Base-by-base conservation (phyloP, 2,888 invertebrate species). In the Proisotoma minuta region DNA sequence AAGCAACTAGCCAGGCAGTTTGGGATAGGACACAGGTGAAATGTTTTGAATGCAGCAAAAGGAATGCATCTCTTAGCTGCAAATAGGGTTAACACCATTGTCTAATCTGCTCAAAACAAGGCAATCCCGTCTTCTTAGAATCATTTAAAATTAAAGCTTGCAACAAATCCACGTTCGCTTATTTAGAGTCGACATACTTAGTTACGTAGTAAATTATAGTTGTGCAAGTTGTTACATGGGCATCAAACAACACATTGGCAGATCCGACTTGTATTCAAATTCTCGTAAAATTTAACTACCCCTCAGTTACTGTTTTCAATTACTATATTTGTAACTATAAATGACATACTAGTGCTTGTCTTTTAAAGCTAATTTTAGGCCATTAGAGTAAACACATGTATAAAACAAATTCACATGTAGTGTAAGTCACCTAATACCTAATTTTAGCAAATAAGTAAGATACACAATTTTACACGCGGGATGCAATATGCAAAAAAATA, bases 191-290 rank as follows among this genome's bases (percentile, higher is more conserved):
- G n/a, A n/a, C n/a, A n/a, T n/a, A n/a, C n/a, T n/a, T n/a, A n/a
- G n/a, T n/a, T n/a, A n/a, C n/a, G n/a, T n/a, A n/a, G n/a, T n/a
- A n/a, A n/a, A n/a, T n/a, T n/a, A n/a, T n/a, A n/a, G n/a, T n/a
- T n/a, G n/a, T n/a, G n/a, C n/a, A n/a, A n/a, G n/a, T n/a, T n/a
- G n/a, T n/a, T n/a, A n/a, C n/a, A n/a, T n/a, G n/a, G n/a, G 20
- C 18, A 18, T 43, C 43, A 43, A n/a, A 43, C 43, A 43, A 43
- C 43, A 43, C 43, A 43, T 5, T 43, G 5, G 43, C 8, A 27
- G 51, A 4, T 24, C 51, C 28, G 51, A 51, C 51, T 51, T 51
- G 51, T 51, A 51, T n/a, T 51, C 51, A 51, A 27, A 26, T 27
- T 20, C 4, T 51, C 51, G n/a, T 51, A 51, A 51, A 51, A 27